These are phyloP conservation scores for Chiroxiphia lanceolata DNA, from an alignment of 2,797 vertebrate genomes.

Conservation along the genomic window DNA sequence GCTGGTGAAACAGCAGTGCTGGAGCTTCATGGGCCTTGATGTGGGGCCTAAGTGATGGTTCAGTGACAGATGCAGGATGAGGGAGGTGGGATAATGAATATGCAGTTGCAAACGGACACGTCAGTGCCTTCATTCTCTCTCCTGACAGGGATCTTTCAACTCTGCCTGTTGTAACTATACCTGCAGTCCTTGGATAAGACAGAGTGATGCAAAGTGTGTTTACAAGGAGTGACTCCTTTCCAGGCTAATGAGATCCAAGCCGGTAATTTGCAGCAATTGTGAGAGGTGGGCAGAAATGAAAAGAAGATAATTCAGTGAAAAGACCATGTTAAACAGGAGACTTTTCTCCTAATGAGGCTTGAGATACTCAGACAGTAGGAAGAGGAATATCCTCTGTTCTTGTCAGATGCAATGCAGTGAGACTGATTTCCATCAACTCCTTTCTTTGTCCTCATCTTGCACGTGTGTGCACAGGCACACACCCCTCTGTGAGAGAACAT, in stretches of 20 bases:
- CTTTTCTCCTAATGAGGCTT: slow-evolving; percentile 59
- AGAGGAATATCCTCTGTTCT: slow-evolving; percentile 13
- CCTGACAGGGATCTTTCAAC: slow-evolving; percentile 64
- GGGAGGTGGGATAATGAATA: slow-evolving; percentile 60
- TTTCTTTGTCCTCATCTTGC: neutral
- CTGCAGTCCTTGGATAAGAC: slow-evolving; percentile 12
- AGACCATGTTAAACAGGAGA: slow-evolving; percentile 49
- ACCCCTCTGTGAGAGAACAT: neutral
- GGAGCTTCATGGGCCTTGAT: slow-evolving; percentile 53
- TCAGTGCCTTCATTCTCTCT: slow-evolving; percentile 39
- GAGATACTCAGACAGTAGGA: slow-evolving; percentile 38
- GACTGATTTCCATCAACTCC: slow-evolving; percentile 3
- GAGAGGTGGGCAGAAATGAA: slow-evolving; percentile 58
- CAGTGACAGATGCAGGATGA: slow-evolving; percentile 49
- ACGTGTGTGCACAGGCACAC: neutral
- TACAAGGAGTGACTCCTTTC: slow-evolving; percentile 51
- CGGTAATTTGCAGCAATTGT: slow-evolving; percentile 59
- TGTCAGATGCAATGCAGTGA: slow-evolving; percentile 22
- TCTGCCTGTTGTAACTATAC: slow-evolving; percentile 41
- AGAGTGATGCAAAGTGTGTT: slow-evolving; percentile 49
- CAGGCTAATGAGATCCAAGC: slow-evolving; percentile 65
- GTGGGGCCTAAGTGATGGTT: slow-evolving; percentile 44
- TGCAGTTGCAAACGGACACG: slow-evolving; percentile 48
- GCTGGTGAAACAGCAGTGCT: slow-evolving; percentile 58
- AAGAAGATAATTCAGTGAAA: slow-evolving; percentile 57